These are phyloP conservation scores for Cheirogaleus medius DNA, from an alignment of 2,113 vertebrate species.

Conservation along the genomic window DNA sequence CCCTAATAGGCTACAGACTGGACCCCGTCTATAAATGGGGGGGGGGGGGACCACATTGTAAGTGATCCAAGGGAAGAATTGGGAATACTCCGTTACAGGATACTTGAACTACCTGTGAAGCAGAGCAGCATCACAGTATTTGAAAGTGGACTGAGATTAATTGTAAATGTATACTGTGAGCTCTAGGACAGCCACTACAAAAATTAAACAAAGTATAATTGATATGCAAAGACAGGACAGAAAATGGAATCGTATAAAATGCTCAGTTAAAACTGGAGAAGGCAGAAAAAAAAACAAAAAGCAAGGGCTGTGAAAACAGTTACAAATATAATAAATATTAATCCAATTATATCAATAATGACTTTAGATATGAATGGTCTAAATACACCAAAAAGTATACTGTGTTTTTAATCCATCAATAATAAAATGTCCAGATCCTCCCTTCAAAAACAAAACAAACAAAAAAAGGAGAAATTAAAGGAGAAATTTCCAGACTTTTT, in stretches of 20 bases:
- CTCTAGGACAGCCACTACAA: not conserved
- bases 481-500: not conserved
- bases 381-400: not conserved
- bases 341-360: not conserved
- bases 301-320: not conserved
- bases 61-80: not conserved
- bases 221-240: not conserved
- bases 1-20: too few species aligned
- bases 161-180: not conserved
- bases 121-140: not conserved
- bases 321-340: not conserved
- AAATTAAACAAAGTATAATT: not conserved
- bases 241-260: not conserved
- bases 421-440: not conserved
- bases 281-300: not conserved
- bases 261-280: not conserved
- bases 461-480: not conserved
- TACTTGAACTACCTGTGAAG: not conserved
- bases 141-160: not conserved
- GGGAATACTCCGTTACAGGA: not conserved
- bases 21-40: too few species aligned
- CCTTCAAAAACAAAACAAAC: not conserved
- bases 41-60: not conserved
- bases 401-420: not conserved
- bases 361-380: not conserved